These are phyloP conservation scores for Forbesichthys papilliferus DNA, from an alignment of 2,113 vertebrate species.

Conservation along the genomic window DNA sequence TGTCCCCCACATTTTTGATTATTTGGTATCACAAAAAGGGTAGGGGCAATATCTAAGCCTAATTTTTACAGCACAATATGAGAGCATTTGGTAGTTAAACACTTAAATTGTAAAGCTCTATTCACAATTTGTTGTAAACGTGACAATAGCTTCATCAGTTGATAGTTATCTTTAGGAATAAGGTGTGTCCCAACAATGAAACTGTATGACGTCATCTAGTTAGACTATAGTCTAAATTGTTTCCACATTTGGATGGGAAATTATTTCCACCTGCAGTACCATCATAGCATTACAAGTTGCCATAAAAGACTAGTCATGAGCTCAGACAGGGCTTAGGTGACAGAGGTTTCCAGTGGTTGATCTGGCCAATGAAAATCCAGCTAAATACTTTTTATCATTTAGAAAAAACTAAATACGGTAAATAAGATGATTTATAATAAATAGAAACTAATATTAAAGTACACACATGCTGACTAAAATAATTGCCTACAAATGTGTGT, in stretches of 20 bases:
- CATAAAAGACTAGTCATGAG: no score
- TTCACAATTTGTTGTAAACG: no score
- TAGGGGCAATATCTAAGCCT: constrained; percentile 13
- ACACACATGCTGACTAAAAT: no score
- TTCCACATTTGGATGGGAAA: neutral
- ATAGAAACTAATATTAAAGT: no score
- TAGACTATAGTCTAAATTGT: neutral
- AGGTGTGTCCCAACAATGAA: neutral
- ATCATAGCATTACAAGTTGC: neutral
- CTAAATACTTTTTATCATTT: no score
- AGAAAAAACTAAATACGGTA: no score
- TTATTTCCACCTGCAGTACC: neutral
- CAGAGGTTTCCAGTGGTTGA: no score
- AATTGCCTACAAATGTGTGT: no score
- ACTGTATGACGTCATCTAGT: neutral
- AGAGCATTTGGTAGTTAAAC: constrained; percentile 17
- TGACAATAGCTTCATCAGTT: no score
- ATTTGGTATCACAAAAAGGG: constrained; percentile 12
- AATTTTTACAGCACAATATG: constrained; percentile 15
- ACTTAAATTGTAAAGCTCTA: neutral
- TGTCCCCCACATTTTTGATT: constrained; percentile 25
- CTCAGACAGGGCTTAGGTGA: no score
- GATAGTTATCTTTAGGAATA: neutral
- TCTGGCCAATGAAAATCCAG: no score
- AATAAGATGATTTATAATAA: no score